Conservation (phyloP, 2,888 invertebrate species). For the Entomobrya multifasciata region DNA sequence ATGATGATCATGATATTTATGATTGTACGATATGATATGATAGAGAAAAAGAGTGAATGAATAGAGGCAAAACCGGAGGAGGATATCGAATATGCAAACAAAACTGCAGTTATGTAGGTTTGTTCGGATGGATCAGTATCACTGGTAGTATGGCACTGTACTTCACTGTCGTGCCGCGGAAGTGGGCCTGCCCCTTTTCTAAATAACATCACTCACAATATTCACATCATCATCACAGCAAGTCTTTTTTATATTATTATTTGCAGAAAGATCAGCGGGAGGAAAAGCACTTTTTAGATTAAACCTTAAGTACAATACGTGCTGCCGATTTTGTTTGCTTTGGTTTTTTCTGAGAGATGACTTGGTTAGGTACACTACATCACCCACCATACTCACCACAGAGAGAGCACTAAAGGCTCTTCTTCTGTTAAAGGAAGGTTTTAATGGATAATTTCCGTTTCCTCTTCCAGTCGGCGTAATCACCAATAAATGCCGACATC, state of each 20-base stretch:
- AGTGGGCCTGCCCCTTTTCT: conserved; percentile 57
- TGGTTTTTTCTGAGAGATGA: no score
- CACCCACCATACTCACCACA: background rate
- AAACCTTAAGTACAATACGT: background rate
- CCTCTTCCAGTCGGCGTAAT: conserved; percentile 55
- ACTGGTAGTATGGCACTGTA: background rate
- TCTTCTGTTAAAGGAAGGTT: conserved; percentile 45
- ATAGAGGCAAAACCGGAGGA: no score
- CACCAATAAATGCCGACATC: conserved; percentile 47
- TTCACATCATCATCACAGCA: conserved; percentile 16
- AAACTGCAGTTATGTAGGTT: background rate
- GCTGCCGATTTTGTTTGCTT: conserved; percentile 27
- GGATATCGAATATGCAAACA: conserved; percentile 33
- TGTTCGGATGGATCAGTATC: background rate
- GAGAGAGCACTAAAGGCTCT: background rate
- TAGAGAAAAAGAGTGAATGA: no score
- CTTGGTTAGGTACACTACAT: no score
- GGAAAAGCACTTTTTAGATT: conserved; percentile 26
- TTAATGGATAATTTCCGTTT: conserved; percentile 68
- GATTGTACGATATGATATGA: conserved; percentile 27
- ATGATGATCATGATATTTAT: conserved; percentile 34
- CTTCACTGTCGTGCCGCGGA: conserved; percentile 48
- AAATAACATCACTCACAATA: conserved; percentile 57
- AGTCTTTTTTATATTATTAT: conserved; percentile 29
- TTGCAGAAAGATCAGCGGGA: conserved; percentile 35